These are phyloP conservation scores for Archilochus colubris DNA, from an alignment of 2,113 vertebrate species.

Conservation along the genomic window DNA sequence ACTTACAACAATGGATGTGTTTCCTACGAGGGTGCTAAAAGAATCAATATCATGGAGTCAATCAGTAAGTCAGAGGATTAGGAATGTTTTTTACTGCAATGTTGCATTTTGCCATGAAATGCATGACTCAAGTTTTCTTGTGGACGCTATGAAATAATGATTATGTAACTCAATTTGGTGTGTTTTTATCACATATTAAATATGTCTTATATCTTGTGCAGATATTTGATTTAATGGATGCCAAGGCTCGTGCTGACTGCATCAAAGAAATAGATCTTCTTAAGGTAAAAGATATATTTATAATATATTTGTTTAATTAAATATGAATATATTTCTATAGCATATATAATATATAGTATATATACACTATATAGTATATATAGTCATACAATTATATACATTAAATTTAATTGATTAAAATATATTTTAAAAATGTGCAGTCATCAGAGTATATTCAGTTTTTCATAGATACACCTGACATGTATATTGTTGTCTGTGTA, in stretches of 20 bases:
- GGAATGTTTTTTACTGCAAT: background rate
- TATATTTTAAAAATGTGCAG: background rate
- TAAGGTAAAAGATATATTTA: slow-evolving; percentile 84
- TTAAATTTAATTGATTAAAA: background rate
- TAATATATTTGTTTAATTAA: too few species aligned
- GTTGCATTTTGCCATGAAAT: background rate
- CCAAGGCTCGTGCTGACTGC: slow-evolving; percentile 99
- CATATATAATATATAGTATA: too few species aligned
- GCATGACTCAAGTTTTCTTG: background rate
- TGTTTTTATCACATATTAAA: slow-evolving; percentile 7
- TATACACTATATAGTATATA: too few species aligned
- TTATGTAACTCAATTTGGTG: background rate
- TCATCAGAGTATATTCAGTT: background rate
- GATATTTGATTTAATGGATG: slow-evolving; percentile 99
- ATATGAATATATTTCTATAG: too few species aligned
- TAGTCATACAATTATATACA: too few species aligned
- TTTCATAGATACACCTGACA: background rate
- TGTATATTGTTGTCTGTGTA: background rate
- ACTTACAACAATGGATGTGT: background rate
- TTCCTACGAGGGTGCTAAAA: background rate
- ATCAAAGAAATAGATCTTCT: slow-evolving; percentile 99
- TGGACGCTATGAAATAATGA: background rate
- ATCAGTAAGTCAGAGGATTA: background rate
- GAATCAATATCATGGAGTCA: background rate
- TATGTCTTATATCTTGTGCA: slow-evolving; percentile 71